Conservation (phyloP, 2,888 invertebrate genomes). For the Euplagia quadripunctaria region DNA sequence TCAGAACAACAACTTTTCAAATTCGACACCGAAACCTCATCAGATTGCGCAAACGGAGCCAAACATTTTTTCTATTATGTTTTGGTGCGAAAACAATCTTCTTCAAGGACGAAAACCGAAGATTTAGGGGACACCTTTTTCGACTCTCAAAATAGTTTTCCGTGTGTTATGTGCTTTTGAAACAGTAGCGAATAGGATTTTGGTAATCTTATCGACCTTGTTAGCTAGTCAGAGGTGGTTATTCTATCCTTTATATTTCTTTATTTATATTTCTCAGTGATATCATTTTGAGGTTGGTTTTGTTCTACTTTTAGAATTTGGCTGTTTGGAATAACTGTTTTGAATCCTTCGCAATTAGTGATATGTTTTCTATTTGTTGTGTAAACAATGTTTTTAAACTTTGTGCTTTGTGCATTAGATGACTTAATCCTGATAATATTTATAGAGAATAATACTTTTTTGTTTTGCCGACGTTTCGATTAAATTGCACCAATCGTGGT, state of each 20-base stretch:
- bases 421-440: too few species aligned
- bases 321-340: neutral
- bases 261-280: neutral
- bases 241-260: neutral
- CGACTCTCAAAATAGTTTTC: slow-evolving; percentile 49
- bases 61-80: slow-evolving; percentile 45
- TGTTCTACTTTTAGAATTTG: slow-evolving; percentile 4
- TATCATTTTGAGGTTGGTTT: neutral
- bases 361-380: neutral
- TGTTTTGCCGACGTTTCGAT: too few species aligned
- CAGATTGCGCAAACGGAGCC: slow-evolving; percentile 23
- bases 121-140: slow-evolving; percentile 51
- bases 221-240: neutral
- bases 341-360: neutral
- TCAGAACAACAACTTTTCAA: slow-evolving; percentile 4
- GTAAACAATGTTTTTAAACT: neutral
- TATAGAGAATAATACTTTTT: too few species aligned
- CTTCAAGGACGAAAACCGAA: slow-evolving; percentile 35
- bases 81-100: slow-evolving; percentile 49
- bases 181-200: slow-evolving; percentile 49
- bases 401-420: too few species aligned
- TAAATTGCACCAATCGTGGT: too few species aligned
- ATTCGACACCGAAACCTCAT: slow-evolving; percentile 31
- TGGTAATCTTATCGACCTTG: slow-evolving; percentile 43
- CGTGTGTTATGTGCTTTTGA: slow-evolving; percentile 47